phyloP scores from a whole-genome alignment of 2,888 invertebrate species.

The Caenorhabditis sp. region DNA sequence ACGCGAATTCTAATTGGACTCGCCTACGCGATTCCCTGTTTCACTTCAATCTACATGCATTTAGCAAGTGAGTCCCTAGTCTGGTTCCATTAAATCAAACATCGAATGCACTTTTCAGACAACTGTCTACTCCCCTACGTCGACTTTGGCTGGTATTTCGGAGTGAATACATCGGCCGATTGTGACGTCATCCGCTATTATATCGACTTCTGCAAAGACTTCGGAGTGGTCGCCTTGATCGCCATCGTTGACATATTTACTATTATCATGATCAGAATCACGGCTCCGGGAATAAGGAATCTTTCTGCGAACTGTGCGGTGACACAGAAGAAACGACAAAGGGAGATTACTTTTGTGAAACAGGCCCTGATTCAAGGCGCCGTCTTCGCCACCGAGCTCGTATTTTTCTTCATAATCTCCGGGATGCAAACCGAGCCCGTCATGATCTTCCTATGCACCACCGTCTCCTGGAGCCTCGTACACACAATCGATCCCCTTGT shows the following conservation, averaged over 20 bases:
- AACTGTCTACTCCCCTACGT: constrained; percentile 51
- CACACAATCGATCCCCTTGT: constrained; percentile 50
- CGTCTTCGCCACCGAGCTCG: constrained; percentile 42
- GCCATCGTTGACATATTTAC: constrained; percentile 40
- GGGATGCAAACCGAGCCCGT: constrained; percentile 36
- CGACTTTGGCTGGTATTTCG: constrained; percentile 54
- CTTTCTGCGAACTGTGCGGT: constrained; percentile 32
- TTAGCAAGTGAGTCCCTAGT: constrained; percentile 33
- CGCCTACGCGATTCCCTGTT: constrained; percentile 51
- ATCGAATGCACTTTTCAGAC: constrained; percentile 22
- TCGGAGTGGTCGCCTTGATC: constrained; percentile 41
- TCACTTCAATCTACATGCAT: constrained; percentile 55
- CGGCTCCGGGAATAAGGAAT: constrained; percentile 28
- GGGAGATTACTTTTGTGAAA: constrained; percentile 51
- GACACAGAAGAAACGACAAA: constrained; percentile 26
- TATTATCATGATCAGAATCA: constrained; percentile 48
- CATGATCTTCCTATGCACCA: constrained; percentile 46
- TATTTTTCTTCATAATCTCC: constrained; percentile 52
- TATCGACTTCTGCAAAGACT: constrained; percentile 52
- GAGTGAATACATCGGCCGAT: constrained; percentile 45
- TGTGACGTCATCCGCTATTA: constrained; percentile 52
- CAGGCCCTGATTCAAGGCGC: constrained; percentile 45
- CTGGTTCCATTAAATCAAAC: neutral
- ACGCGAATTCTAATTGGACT: constrained; percentile 41
- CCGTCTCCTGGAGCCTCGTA: constrained; percentile 50